Evolutionary conservation across 2,888 invertebrate genomes (phyloP), one percentile per base, ranked within the genome.

Genomic region (Rotaria socialis): DNA sequence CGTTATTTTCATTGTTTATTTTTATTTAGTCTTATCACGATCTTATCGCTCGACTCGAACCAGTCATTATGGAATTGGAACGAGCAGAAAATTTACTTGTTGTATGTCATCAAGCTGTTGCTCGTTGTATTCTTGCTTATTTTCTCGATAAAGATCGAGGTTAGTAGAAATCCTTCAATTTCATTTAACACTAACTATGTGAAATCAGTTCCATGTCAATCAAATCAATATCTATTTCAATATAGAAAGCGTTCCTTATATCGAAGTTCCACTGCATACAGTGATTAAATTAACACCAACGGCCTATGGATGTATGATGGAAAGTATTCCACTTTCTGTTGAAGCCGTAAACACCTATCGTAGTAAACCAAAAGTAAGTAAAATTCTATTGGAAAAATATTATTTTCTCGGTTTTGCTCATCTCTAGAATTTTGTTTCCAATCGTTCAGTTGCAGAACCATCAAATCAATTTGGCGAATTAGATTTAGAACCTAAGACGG

Each of bases 71-170:
- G 89, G 91, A 86, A 85, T 84, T 86, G 24, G 86, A 85, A 87
- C 88, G 50, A 89, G 90, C 91, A 87, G 90, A 90, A 87, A 91
- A 91, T 89, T 90, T 91, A n/a, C 89, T 92, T 89, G 91, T 91
- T 35, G 94, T 97, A 16, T 95, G 95, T 6, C 96, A 97, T 90
- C 96, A 96, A 91, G 96, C 96, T 0, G 95, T 93, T n/a, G 92
- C 96, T 84, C 93, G 87, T 56, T 87, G 87, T n/a, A 93, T 96
- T 88, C 93, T 97, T 88, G 96, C 96, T 27, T 97, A 96, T 92
- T 97, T 96, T 92, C 67, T 96, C 89, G 96, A 96, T 90, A 95
- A 94, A 88, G 94, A 94, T 87, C 93, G 94, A 87, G 95, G 96
- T 95, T 89, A 92, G 85, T 87, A 56, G 86, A 16, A 4, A 35